A percentile compares a stretch with the other conserved stretches of the same genome.
Conservation (phyloP, 35 echinoderm and acorn worm species). For the Apostichopus japonicus region DNA sequence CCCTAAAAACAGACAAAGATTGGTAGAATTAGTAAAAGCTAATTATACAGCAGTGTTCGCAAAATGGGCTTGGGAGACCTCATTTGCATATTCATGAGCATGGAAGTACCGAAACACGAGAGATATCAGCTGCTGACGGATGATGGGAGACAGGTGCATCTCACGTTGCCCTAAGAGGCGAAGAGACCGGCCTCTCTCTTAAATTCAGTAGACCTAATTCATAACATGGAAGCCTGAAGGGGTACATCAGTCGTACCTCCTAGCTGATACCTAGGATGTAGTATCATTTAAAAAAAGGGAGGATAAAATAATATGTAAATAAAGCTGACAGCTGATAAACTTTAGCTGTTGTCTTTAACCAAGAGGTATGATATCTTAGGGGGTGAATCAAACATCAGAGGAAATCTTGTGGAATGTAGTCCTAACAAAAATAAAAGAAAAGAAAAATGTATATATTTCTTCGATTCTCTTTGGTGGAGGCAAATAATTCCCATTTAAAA, state of each 20-base stretch:
- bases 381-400: constrained; percentile 5
- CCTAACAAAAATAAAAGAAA: too few species aligned
- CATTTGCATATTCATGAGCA: constrained; percentile 63
- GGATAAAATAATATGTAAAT: constrained; percentile 39
- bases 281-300: constrained; percentile 1
- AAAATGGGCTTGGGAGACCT: constrained; percentile 51
- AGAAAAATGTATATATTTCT: too few species aligned
- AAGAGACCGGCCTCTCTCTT: constrained; percentile 25
- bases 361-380: constrained; percentile 36
- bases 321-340: constrained; percentile 43
- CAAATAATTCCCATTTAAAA: too few species aligned
- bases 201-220: constrained; percentile 51
- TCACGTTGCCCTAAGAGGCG: constrained; percentile 26
- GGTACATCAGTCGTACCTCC: constrained; percentile 25
- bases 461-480: too few species aligned
- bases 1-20: constrained; percentile 50
- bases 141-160: constrained; percentile 56
- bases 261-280: constrained; percentile 10
- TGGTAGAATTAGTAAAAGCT: constrained; percentile 50
- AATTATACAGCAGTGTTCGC: constrained; percentile 62
- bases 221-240: constrained; percentile 42
- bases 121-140: constrained; percentile 47
- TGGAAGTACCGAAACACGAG: constrained; percentile 46
- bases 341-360: constrained; percentile 45
- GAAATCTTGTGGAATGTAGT: not conserved